Evolutionary conservation across 2,113 vertebrate species (phyloP), one percentile per base, ranked within the genome.

Genomic region (Trinectes maculatus): DNA sequence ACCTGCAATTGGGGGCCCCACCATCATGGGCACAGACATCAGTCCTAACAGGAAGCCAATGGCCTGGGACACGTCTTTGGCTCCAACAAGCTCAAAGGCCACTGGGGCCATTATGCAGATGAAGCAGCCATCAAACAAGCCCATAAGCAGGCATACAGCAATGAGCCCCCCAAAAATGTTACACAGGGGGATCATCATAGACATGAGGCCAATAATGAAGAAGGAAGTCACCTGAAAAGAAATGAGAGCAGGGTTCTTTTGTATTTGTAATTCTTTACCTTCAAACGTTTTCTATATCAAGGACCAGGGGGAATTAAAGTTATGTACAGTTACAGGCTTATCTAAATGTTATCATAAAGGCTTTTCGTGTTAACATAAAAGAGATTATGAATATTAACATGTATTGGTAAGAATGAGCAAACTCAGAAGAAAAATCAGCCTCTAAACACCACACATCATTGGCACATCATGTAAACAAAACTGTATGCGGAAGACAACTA

Each of bases 61-160:
- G 71, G 96, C 98, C 81, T 99, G 96, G 12, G 97, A 99, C 54
- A 96, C 96, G 24, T 96, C 89, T 12, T 94, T 81, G 22, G 94
- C 43, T 3, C 96, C 97, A 4, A 99, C 96, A 29, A 99, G 91
- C 82, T 98, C 96, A 8, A 98, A 99, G 79, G 97, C 97, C 49
- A 98, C 98, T 8, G 98, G 98, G 13, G 96, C 98, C 98, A 99
- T 99, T 74, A 98, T 98, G 71, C 95, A 95, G 90, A 99, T 99
- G 88, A 99, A 99, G 88, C 97, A 98, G 57, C 98, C 98, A 1
- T 99, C 98, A 53, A 98, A 99, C 52, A 99, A 85, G 4, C 98
- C 98, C 98, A 99, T 98, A 60, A 99, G 86, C 70, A 99, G 93
- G 71, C 96, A 99, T 43, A 99, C 96, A 0, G 94, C 95, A 0